Base-by-base conservation (phyloP, 2,113 vertebrate species). In the Nycticryphes semicollaris region DNA sequence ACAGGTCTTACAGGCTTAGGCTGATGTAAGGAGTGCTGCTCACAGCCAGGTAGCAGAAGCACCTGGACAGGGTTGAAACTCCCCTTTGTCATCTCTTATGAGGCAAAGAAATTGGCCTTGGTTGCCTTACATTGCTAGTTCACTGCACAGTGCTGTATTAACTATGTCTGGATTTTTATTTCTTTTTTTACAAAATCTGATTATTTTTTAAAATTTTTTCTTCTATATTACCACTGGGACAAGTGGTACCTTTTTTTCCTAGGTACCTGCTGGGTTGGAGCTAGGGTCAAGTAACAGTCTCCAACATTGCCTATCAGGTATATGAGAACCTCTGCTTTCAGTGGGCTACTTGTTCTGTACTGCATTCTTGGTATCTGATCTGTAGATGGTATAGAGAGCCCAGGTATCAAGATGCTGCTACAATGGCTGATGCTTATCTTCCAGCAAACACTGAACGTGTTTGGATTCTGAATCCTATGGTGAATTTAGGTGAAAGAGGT, bases 391-490 rank as follows among this genome's bases (percentile, higher is more conserved):
- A 27, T 3, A n/a, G 31, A 78, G 66, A 78, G 20, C 12, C 30
- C 4, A 7, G 7, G 10, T 62, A 27, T 20, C 0, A 30, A 41
- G 1, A 37, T 33, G 30, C 9, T 73, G 53, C 35, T 86, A 2
- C 3, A 18, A 45, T 8, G 30, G 48, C 47, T 2, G 3, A 43
- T 69, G 53, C 39, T 93, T 4, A 4, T 67, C n/a, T 8, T 5
- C 21, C 41, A 37, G 16, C 3, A 6, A 76, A 41, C 10, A 47
- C 1, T 1, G 1, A 51, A 53, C 1, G 1, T 1, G 1, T 80
- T 47, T 57, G 11, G 10, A 27, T 69, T 83, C 31, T 62, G 68
- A 89, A 80, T 81, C 19, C 51, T 78, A 5, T 16, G 17, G 37
- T 82, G 66, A 84, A 62, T 87, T 78, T 54, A 48, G 41, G 23